Conservation (phyloP, 2,888 invertebrate genomes). For the Chaetogeoica ovagalla region DNA sequence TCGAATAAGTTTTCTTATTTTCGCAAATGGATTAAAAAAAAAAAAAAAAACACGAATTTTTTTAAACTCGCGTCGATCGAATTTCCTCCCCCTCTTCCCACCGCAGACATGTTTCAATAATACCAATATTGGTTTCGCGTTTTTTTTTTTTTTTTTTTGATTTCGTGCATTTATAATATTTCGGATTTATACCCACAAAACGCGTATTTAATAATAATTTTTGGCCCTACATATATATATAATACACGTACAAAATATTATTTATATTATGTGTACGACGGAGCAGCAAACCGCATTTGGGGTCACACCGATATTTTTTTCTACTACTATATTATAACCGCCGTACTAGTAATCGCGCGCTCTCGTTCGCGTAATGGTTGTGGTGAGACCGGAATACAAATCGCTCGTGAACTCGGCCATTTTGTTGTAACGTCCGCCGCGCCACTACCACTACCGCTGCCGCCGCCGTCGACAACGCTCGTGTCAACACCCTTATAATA, state of each 20-base stretch:
- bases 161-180: too few relatives aligned
- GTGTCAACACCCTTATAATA: constrained; percentile 39
- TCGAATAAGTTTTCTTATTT: too few relatives aligned
- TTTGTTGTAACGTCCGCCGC: constrained; percentile 43
- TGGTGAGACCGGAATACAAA: constrained; percentile 43
- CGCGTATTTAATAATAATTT: too few relatives aligned
- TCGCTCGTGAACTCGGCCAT: constrained; percentile 48
- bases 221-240: too few relatives aligned
- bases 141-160: too few relatives aligned
- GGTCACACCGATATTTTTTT: constrained; percentile 45
- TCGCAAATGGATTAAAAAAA: too few relatives aligned
- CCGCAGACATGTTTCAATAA: too few relatives aligned
- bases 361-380: constrained; percentile 23
- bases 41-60: too few relatives aligned
- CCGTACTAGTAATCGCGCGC: constrained; percentile 18
- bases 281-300: background rate
- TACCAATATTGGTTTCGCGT: too few relatives aligned
- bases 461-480: background rate
- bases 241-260: background rate
- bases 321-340: background rate
- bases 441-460: constrained; percentile 15
- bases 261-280: background rate
- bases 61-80: too few relatives aligned
- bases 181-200: too few relatives aligned
- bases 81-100: too few relatives aligned